Base-by-base conservation (phyloP, 1,140 invertebrate genomes). In the Oryctes rhinoceros region DNA sequence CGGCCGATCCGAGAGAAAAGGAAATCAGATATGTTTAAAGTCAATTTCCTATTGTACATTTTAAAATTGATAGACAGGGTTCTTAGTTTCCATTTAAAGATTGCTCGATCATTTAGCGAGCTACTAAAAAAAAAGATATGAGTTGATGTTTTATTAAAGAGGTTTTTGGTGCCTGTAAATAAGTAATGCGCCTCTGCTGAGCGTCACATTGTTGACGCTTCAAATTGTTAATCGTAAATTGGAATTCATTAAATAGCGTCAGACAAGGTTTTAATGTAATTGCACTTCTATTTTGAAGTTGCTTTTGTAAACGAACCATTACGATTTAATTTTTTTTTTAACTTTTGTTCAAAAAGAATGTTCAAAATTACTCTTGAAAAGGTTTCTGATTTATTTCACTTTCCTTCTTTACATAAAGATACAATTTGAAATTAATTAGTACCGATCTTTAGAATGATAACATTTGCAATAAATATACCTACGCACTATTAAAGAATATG, bases 21-120 rank as follows among this genome's bases (percentile, higher is more conserved):
- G 80, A 80, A 83, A 84, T 84, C 82, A 83, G 84, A 85, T 85
- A 85, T 79, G 81, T 84, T 84, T 83, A 83, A 83, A 86, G 84
- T 86, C 85, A 86, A 85, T 85, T 83, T 82, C 76, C 83, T 80
- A 83, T 86, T 84, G 84, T 84, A 71, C 67, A 44, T 47, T 71
- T 75, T 79, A 76, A 78, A 80, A 83, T 83, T 84, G 84, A 84
- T 84, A 81, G 84, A 84, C 84, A 84, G 81, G 80, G 81, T 83
- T 81, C 83, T 82, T 84, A 84, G 82, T 84, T 83, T 83, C 80
- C 80, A 84, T 84, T 74, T 79, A 80, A 71, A 81, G 80, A 81
- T 83, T 83, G 84, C 80, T 74, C 82, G 83, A 83, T 81, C 83
- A 83, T 84, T 84, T 83, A 83, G 82, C 83, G 81, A 80, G 80